phyloP scores from a whole-genome alignment of 2,113 vertebrate species.

The Pao palembangensis region DNA sequence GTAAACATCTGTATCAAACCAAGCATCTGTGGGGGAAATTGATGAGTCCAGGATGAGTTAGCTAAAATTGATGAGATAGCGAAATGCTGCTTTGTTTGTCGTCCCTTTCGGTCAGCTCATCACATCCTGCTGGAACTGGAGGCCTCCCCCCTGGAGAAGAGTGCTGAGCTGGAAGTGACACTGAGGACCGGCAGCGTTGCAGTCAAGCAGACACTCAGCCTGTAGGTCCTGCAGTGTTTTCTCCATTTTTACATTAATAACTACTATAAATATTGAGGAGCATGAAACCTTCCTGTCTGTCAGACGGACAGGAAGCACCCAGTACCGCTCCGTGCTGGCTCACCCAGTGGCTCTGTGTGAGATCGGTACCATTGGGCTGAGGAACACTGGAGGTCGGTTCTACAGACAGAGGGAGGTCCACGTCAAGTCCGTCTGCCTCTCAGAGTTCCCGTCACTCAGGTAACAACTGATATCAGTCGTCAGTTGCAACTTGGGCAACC shows the following conservation, averaged over 20 bases:
- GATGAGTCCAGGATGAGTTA: no score
- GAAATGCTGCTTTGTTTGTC: neutral
- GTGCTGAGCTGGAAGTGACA: constrained; percentile 64
- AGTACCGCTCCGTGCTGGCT: constrained; percentile 60
- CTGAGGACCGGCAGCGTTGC: constrained; percentile 44
- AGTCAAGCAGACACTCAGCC: constrained; percentile 51
- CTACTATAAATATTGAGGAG: neutral
- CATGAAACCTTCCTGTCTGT: constrained; percentile 15
- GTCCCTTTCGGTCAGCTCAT: constrained; percentile 49
- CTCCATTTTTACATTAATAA: neutral
- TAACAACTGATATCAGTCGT: constrained; percentile 6
- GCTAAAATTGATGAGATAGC: neutral
- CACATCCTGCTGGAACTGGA: constrained; percentile 74
- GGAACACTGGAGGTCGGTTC: constrained; percentile 66
- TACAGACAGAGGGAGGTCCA: constrained; percentile 71
- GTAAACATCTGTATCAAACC: no score
- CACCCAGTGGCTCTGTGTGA: constrained; percentile 60
- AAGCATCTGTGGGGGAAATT: no score
- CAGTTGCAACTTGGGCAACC: no score
- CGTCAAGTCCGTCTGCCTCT: constrained; percentile 69
- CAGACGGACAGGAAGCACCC: constrained; percentile 52
- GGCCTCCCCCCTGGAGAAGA: constrained; percentile 56
- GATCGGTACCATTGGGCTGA: constrained; percentile 65
- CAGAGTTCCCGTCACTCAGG: constrained; percentile 58
- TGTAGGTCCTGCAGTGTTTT: constrained; percentile 69